Conservation (phyloP, 2,113 vertebrate species). For the Rhizomys pruinosus region DNA sequence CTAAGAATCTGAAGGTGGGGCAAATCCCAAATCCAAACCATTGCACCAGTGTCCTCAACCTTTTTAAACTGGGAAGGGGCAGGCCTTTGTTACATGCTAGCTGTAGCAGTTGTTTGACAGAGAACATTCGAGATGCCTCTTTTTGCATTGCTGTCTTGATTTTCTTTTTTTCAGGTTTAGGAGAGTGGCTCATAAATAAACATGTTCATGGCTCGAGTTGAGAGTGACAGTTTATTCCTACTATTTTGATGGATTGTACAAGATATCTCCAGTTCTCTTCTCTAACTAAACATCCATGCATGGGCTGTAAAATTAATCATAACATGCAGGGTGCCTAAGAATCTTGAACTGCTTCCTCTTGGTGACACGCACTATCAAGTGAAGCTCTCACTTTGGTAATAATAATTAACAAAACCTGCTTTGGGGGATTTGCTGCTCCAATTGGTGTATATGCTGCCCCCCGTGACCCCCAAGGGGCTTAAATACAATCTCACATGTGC, state of each 20-base stretch:
- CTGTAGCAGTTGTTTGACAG: conserved; percentile 62
- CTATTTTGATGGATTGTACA: conserved; percentile 80
- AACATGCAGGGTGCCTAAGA: conserved; percentile 80
- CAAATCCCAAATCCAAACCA: conserved; percentile 32
- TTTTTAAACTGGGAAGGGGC: conserved; percentile 51
- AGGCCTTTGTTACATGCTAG: conserved; percentile 51
- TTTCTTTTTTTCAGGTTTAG: conserved; percentile 73
- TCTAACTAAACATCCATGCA: conserved; percentile 82
- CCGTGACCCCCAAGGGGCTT: conserved; percentile 8
- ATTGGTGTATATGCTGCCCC: neutral
- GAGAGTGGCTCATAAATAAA: conserved; percentile 80
- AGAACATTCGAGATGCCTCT: conserved; percentile 53
- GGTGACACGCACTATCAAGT: conserved; percentile 55
- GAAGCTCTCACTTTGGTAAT: conserved; percentile 64
- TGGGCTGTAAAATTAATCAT: conserved; percentile 79
- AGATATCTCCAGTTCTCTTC: conserved; percentile 82
- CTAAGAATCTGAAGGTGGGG: neutral
- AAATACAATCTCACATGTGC: neutral
- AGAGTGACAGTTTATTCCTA: conserved; percentile 79
- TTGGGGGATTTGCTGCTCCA: conserved; percentile 21
- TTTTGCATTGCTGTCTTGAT: conserved; percentile 75
- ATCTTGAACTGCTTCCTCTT: conserved; percentile 78
- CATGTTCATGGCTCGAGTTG: conserved; percentile 74
- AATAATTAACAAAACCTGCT: conserved; percentile 69
- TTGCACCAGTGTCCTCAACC: conserved; percentile 22